Conservation (phyloP, 92 coral and sea anemone species). For the Blastomussa wellsi region DNA sequence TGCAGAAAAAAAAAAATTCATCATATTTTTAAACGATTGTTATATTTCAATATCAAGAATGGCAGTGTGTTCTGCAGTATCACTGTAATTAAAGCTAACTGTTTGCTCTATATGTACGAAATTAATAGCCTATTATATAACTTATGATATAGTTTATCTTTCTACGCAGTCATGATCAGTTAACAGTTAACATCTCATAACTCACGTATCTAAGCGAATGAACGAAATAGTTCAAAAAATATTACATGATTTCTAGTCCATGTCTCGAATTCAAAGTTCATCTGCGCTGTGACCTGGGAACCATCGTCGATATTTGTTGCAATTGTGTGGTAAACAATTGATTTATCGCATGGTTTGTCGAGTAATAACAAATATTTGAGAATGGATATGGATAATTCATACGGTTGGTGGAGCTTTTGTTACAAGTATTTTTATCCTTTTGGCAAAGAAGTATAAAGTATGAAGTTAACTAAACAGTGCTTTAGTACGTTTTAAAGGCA, state of each 20-base stretch:
- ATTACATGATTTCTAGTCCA: neutral
- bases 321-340: neutral
- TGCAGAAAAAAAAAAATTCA: too few relatives aligned
- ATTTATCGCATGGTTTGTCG: neutral
- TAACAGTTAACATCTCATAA: too few relatives aligned
- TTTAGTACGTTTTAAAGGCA: neutral
- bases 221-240: neutral
- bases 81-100: neutral
- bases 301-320: constrained; percentile 10
- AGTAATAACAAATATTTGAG: neutral
- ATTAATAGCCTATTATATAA: neutral
- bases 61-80: neutral
- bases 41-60: neutral
- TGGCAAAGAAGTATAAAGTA: too few relatives aligned
- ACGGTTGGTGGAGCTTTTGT: neutral
- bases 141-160: neutral
- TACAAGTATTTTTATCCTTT: neutral
- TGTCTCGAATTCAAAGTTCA: neutral
- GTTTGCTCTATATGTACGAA: neutral
- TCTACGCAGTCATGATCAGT: too few relatives aligned
- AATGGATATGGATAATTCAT: neutral
- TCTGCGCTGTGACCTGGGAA: neutral
- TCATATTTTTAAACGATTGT: too few relatives aligned
- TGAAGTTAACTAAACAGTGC: neutral
- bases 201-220: neutral